Conservation (phyloP, 2,113 vertebrate species). For the Ciconia maguari region DNA sequence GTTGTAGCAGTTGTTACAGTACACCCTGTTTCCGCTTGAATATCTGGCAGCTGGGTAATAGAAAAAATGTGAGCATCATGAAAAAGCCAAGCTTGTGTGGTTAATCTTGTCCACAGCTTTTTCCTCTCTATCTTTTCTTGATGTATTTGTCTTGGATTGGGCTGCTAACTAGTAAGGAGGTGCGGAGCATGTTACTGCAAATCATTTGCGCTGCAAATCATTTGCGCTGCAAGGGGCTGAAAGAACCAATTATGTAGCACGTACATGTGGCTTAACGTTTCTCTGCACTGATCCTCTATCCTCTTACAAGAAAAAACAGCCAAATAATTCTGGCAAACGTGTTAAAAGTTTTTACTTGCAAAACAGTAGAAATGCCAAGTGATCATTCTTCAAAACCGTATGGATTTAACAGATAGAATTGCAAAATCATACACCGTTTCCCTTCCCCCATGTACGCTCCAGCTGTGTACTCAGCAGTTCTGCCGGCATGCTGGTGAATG, state of each 20-base stretch:
- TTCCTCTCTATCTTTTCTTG: background rate
- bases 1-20: slow-evolving; percentile 53
- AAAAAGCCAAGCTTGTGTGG: slow-evolving; percentile 1
- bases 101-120: slow-evolving; percentile 55
- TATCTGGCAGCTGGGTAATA: slow-evolving; percentile 57
- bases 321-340: background rate
- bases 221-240: background rate
- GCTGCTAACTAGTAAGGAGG: slow-evolving; percentile 42
- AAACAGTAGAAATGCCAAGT: background rate
- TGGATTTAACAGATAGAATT: background rate
- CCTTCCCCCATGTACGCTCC: background rate
- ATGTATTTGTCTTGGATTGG: slow-evolving; percentile 1
- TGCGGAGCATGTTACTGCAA: background rate
- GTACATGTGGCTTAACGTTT: background rate
- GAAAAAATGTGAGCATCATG: slow-evolving; percentile 26
- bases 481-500: background rate
- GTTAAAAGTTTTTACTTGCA: slow-evolving; percentile 19
- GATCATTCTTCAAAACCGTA: background rate
- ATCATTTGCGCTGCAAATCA: background rate
- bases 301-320: background rate
- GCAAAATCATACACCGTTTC: background rate
- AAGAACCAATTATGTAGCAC: slow-evolving; percentile 27
- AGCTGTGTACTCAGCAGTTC: slow-evolving; percentile 63
- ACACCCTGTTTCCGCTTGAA: slow-evolving; percentile 54
- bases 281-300: background rate